Evolutionary conservation across 2,888 invertebrate genomes (phyloP).

Genomic region (Tolmerus cingulatus): DNA sequence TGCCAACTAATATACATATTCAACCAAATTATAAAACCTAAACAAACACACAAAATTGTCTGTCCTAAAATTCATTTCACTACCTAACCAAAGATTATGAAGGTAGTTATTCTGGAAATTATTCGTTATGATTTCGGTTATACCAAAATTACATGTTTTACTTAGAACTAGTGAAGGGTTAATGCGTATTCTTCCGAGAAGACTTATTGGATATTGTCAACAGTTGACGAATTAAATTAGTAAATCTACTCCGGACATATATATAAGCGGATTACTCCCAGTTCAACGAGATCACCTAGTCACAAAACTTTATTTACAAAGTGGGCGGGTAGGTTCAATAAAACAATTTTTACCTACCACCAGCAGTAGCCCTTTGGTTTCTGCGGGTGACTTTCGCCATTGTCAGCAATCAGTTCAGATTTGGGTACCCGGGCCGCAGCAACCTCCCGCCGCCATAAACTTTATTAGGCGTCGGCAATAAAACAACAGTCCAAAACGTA

Average conservation of each 20-base stretch:
- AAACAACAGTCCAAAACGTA: not conserved
- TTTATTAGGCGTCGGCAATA: not conserved
- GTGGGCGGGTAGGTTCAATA: not conserved
- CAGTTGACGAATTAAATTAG: not conserved
- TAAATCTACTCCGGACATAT: not conserved
- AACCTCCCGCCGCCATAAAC: not conserved
- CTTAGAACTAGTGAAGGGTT: not conserved
- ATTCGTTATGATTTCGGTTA: not conserved
- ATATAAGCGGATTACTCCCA: not conserved
- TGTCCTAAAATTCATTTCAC: not conserved
- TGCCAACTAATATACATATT: too few species aligned
- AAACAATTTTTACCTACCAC: not conserved
- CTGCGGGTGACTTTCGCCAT: not conserved
- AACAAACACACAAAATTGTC: not conserved
- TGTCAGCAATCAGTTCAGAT: not conserved
- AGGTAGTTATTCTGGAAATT: not conserved
- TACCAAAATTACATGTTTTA: not conserved
- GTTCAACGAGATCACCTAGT: not conserved
- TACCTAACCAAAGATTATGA: not conserved
- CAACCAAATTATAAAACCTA: not conserved
- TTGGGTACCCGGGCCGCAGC: not conserved
- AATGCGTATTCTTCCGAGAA: not conserved
- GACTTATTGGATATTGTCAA: not conserved
- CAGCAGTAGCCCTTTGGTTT: not conserved
- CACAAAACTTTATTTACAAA: not conserved